Evolutionary conservation across 2,888 invertebrate species (phyloP), one percentile per base, ranked within the genome.

Genomic region (Conus canariensis): DNA sequence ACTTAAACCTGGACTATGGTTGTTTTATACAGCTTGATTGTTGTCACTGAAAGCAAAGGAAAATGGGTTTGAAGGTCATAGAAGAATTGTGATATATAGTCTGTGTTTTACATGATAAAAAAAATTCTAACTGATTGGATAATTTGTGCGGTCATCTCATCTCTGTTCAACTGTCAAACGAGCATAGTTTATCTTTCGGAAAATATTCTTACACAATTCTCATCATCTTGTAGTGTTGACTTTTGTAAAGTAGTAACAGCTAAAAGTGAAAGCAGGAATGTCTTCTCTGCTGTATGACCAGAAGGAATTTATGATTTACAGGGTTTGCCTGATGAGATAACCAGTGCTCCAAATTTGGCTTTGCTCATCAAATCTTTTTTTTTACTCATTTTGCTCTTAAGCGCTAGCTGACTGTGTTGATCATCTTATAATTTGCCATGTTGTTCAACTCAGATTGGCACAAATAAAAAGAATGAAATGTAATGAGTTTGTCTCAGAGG

Each of bases 371-470:
- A 45, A 86, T 70, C 19, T 25, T 74, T 30, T 77, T 10, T 80
- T 80, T 30, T 4, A 25, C 45, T 45, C 12, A 5, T n/a, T 85
- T 56, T 64, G 67, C 45, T 86, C 60, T 45, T 60, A 12, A 22
- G 8, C 5, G 45, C 67, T 86, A 67, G 45, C 86, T 67, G 45
- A 64, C 60, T 86, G 64, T 22, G 30, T 60, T 64, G 64, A 60
- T 83, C 22, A 45, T 67, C 67, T 67, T 59, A 64, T 64, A 16
- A 60, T 30, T 86, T 67, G 86, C 86, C 86, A 86, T 16, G 14
- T 60, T 12, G 19, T 60, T 30, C 64, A n/a, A 86, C 16, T 67
- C 16, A 30, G 16, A 67, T 30, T 86, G 85, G 82, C 82, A 83
- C 56, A 19, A 83, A 25, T 60, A 25, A 85, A 86, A 25, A 60